A percentile compares a stretch with the other conserved stretches of the same genome.
Evolutionary conservation across 1,140 invertebrate genomes (phyloP).

Genomic region (Drosophila orena): DNA sequence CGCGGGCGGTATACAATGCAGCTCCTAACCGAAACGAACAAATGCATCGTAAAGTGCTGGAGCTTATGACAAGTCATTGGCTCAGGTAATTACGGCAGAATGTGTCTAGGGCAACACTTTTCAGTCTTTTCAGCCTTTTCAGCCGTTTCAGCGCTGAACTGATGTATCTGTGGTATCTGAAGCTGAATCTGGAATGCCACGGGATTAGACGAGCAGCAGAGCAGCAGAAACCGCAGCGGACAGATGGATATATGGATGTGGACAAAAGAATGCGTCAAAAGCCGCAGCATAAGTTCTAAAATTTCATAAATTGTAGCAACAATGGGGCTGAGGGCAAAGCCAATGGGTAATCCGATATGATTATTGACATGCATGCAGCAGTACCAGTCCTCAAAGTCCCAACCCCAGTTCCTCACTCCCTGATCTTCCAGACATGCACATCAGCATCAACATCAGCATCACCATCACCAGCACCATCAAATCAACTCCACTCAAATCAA

Average conservation of each 20-base stretch:
- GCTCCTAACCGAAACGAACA: constrained; percentile 21
- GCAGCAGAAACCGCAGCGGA: constrained; percentile 43
- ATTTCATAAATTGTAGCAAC: constrained; percentile 84
- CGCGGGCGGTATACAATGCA: constrained; percentile 34
- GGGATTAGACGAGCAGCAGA: constrained; percentile 36
- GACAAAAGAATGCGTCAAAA: constrained; percentile 80
- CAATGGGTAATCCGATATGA: constrained; percentile 82
- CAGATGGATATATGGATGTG: constrained; percentile 44
- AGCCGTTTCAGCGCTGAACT: not conserved
- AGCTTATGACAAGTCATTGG: constrained; percentile 60
- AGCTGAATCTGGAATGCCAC: constrained; percentile 20
- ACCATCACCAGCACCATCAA: constrained; percentile 23
- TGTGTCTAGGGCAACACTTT: constrained; percentile 37
- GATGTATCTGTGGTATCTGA: not conserved
- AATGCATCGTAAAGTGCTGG: constrained; percentile 37
- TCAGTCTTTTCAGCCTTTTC: not conserved
- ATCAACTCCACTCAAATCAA: constrained; percentile 56
- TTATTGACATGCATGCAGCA: constrained; percentile 82
- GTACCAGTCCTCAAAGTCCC: constrained; percentile 5
- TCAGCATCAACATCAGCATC: constrained; percentile 40
- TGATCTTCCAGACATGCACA: constrained; percentile 48
- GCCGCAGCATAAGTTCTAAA: constrained; percentile 82
- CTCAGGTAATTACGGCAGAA: constrained; percentile 51
- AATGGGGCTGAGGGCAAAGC: constrained; percentile 71
- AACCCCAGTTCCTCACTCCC: constrained; percentile 1